Base-by-base conservation (phyloP, 2,888 invertebrate species). In the Acleris sparsana region DNA sequence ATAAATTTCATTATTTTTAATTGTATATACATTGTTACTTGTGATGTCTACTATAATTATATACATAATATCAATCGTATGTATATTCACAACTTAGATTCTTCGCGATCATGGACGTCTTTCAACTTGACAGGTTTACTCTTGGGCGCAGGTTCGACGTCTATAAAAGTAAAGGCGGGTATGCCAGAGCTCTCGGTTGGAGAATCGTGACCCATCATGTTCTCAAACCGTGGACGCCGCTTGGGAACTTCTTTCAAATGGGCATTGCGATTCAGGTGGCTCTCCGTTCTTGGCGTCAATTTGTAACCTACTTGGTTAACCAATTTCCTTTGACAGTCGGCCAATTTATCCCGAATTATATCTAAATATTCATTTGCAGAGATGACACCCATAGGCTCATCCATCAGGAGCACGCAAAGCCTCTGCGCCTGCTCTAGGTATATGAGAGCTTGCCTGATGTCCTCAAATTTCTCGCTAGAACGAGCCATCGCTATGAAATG, bases 401-500 rank as follows among this genome's bases (percentile, higher is more conserved):
- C 94, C 66, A 93, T 87, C 22, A 96, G 83, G 16, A 96, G 87
- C 66, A 91, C 93, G 48, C 94, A 93, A 3, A 97, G 86, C 59
- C 96, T 93, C 69, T 94, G 93, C 0, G 95, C 94, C 76, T 97
- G 97, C 67, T 95, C 94, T 48, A 97, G 86, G 76, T 96, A 96
- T 67, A 95, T 93, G 1, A 93, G 85, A 7, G 95, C 95, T 76
- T 95, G 94, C 64, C 93, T 88, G 20, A 92, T 86, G 0, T 95
- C 93, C 13, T 94, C 93, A 69, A 95, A 94, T 69, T 93, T 93
- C 17, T 94, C 93, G 70, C 95, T 95, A 57, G 93, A 93, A 61
- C 94, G 93, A 0, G 95, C 94, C 93, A 97, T 95, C 60, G 94
- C 93, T 44, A 96, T 93, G 74, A 96, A 95, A 75, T 96, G 96